These are phyloP conservation scores for Polypterus senegalus DNA, from an alignment of 2,113 vertebrate genomes.

Conservation along the genomic window DNA sequence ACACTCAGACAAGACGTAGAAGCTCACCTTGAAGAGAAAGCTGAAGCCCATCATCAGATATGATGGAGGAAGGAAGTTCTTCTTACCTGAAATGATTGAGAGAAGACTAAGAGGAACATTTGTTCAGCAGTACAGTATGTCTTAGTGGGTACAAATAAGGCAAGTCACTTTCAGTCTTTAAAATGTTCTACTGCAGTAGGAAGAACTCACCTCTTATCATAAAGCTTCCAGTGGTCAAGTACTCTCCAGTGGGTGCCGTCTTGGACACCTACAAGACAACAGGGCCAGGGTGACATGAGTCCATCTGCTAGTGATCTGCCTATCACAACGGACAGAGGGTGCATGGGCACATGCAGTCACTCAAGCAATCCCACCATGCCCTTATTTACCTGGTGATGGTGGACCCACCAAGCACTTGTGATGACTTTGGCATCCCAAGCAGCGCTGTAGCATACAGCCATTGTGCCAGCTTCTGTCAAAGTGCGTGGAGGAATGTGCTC, in stretches of 20 bases:
- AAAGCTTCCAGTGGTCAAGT: slow-evolving; percentile 94
- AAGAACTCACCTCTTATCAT: slow-evolving; percentile 81
- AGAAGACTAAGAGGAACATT: too few relatives aligned
- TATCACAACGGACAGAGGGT: too few relatives aligned
- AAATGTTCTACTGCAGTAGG: background rate
- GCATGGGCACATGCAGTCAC: background rate
- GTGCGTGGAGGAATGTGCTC: slow-evolving; percentile 74
- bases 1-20: background rate
- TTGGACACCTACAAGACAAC: slow-evolving; percentile 71
- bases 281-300: background rate
- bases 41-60: slow-evolving; percentile 97
- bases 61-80: slow-evolving; percentile 92
- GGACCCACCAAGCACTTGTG: slow-evolving; percentile 97
- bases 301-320: too few relatives aligned
- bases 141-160: too few relatives aligned
- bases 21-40: slow-evolving; percentile 88
- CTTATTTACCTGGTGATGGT: slow-evolving; percentile 79
- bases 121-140: too few relatives aligned
- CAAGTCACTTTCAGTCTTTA: too few relatives aligned
- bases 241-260: slow-evolving; percentile 92
- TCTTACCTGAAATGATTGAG: slow-evolving; percentile 67
- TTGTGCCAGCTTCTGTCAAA: slow-evolving; percentile 83
- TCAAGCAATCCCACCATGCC: background rate
- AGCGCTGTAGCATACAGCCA: slow-evolving; percentile 92
- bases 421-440: slow-evolving; percentile 94